Evolutionary conservation across 2,797 vertebrate species (phyloP).

Genomic region (Sciaenops ocellatus): DNA sequence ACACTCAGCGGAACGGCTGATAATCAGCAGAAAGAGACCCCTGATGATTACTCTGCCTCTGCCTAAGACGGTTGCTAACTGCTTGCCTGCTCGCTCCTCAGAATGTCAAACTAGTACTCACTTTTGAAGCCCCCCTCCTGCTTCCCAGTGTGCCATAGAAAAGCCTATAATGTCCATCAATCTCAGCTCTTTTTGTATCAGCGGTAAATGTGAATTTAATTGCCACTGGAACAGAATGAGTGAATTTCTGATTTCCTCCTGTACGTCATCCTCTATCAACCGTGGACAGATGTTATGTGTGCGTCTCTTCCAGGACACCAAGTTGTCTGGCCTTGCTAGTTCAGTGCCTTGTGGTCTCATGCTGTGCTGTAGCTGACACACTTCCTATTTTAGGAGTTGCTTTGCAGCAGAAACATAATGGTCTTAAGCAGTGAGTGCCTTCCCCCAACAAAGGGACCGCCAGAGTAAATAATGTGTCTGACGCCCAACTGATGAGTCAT

Average conservation of each 20-base stretch:
- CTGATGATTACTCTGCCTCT: constrained; percentile 77
- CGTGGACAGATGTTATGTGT: constrained; percentile 62
- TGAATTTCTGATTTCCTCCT: constrained; percentile 58
- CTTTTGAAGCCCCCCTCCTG: constrained; percentile 39
- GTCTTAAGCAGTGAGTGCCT: constrained; percentile 55
- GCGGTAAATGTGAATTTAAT: constrained; percentile 82
- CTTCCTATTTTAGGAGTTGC: constrained; percentile 57
- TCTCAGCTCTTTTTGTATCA: constrained; percentile 70
- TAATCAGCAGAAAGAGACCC: constrained; percentile 82
- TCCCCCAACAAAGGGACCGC: constrained; percentile 48
- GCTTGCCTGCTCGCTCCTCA: constrained; percentile 63
- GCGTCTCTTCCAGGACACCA: constrained; percentile 40
- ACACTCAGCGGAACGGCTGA: constrained; percentile 73
- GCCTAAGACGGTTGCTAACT: constrained; percentile 72
- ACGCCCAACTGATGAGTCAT: constrained; percentile 74
- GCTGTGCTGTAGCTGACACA: constrained; percentile 28
- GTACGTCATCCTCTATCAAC: constrained; percentile 77
- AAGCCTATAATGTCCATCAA: constrained; percentile 70
- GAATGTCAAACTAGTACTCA: constrained; percentile 65
- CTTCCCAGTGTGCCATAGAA: constrained; percentile 38
- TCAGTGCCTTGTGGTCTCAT: constrained; percentile 43
- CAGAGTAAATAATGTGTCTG: constrained; percentile 74
- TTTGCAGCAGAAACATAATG: constrained; percentile 60
- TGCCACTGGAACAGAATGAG: constrained; percentile 70
- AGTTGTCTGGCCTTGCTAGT: constrained; percentile 34